Evolutionary conservation across 2,888 invertebrate genomes (phyloP), one percentile per base, ranked within the genome.

Genomic region (Troides oblongomaculatus): DNA sequence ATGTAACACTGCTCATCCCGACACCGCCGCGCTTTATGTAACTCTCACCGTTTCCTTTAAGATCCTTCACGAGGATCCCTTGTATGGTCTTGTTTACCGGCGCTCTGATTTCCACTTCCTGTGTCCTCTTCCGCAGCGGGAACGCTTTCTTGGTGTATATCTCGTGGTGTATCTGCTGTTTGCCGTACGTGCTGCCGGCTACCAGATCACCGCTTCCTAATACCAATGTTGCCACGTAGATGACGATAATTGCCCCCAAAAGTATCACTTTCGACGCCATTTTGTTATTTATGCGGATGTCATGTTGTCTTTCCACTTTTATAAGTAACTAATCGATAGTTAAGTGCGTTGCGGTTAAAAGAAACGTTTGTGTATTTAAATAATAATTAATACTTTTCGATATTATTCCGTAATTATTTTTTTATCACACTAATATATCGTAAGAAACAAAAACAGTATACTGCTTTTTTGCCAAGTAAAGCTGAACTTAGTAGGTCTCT

Each of bases 1-100:
- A 76, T 0, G 77, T 77, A 1, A 82, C 80, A 23, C 73, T 76
- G 3, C 63, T 71, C 5, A 63, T 46, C 1, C 80, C 80, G 10
- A 83, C n/a, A 0, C 83, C 83, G 0, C 83, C 83, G 4, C 70
- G 14, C 6, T 70, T 75, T n/a, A 82, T 74, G 12, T 74, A 77
- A 58, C 80, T 78, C 1, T 66, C 59, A 1, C 78, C 80, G 10
- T 75, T 66, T 0, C 82, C 82, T 10, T 74, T 68, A 43, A 81
- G 65, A 57, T 83, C 81, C 21, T 72, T 76, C 0, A 82, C 77
- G 0, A 72, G 7, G 0, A 82, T 66, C 1, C 75, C 75, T 56
- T 72, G 73, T 5, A 82, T 80, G 62, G 59, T 70, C 71, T 25
- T 74, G 72, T 72, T 58, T 18, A 53, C 53, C 23, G 58, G 70